Base-by-base conservation (phyloP, 2,797 vertebrate genomes). In the Enteromius unitaeniatus region DNA sequence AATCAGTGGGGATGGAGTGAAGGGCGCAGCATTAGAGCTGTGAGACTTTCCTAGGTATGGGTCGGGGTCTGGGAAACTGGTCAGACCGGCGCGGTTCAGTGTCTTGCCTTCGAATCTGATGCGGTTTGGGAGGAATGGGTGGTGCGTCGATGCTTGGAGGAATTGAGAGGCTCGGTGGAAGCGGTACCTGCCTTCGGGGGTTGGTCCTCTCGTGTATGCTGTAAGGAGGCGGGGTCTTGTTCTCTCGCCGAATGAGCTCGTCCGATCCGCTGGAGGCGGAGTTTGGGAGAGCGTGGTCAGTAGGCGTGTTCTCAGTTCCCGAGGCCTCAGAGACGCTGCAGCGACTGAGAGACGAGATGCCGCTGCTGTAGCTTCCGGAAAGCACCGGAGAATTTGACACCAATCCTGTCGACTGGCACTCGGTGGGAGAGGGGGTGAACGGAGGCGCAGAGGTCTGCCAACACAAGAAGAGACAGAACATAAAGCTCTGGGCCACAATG, bases 341-440 rank as follows among this genome's bases (percentile, higher is more conserved):
- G 86, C 98, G 97, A 90, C 98, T 99, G 73, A 99, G 96, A 0
- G 98, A 99, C 0, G 98, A 99, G 91, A 99, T 99, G 85, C 98
- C 97, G 0, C 97, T 99, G 95, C 97, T 99, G 94, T 97, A 99
- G 92, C 98, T 99, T 92, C 98, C 97, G 0, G 97, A 99, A 86
- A 99, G 93, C 9, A 94, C 96, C 0, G 98, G 97, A 3, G 98
- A 99, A 92, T 96, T 97, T 90, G 97, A 97, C 55, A 95, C 95
- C 88, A 98, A 94, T 73, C 97, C 96, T 37, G 96, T 92, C 0
- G 96, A 94, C 90, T 96, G 97, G 91, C 95, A 97, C 89, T 99
- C 98, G 37, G 97, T 98, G 13, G 98, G 97, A 0, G 98, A 99
- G 0, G 97, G 97, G 0, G 97, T 97, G 92, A 99, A 97, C 0